These are phyloP conservation scores for Incurvaria masculella DNA, from an alignment of 2,888 invertebrate genomes.

Conservation along the genomic window DNA sequence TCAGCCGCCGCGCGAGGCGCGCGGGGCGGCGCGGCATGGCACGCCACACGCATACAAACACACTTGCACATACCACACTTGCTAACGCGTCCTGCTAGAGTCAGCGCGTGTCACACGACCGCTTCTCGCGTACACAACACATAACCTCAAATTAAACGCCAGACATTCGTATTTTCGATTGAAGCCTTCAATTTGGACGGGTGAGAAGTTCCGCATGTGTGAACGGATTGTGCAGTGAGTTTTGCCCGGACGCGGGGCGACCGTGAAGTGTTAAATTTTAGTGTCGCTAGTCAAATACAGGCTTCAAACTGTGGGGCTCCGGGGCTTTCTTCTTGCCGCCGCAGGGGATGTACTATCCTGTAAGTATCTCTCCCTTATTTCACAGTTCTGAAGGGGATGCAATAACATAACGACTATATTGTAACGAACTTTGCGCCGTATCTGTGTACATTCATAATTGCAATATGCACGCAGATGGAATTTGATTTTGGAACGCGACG, in stretches of 20 bases:
- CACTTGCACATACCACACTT: not conserved
- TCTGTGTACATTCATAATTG: no score
- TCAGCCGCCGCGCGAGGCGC: no score
- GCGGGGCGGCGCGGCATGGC: no score
- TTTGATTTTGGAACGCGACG: no score
- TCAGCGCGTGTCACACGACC: not conserved
- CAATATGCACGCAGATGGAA: no score
- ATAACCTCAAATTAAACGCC: constrained; percentile 39
- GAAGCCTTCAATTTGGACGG: not conserved
- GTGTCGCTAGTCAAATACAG: constrained; percentile 61
- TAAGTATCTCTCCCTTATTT: constrained; percentile 56
- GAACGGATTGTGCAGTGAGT: constrained; percentile 43
- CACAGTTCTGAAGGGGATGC: no score
- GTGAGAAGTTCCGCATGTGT: not conserved
- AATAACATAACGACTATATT: no score
- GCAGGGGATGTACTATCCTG: constrained; percentile 96
- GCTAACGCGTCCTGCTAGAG: not conserved
- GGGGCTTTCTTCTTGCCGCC: constrained; percentile 95
- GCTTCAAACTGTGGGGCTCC: constrained; percentile 97
- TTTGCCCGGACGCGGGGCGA: constrained; percentile 43
- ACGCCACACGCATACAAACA: not conserved
- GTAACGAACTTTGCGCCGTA: no score
- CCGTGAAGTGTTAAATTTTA: constrained; percentile 56
- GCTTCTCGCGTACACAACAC: constrained; percentile 42
- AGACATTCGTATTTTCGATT: not conserved